Evolutionary conservation across 2,797 vertebrate species (phyloP).

Genomic region (Morelia viridis): DNA sequence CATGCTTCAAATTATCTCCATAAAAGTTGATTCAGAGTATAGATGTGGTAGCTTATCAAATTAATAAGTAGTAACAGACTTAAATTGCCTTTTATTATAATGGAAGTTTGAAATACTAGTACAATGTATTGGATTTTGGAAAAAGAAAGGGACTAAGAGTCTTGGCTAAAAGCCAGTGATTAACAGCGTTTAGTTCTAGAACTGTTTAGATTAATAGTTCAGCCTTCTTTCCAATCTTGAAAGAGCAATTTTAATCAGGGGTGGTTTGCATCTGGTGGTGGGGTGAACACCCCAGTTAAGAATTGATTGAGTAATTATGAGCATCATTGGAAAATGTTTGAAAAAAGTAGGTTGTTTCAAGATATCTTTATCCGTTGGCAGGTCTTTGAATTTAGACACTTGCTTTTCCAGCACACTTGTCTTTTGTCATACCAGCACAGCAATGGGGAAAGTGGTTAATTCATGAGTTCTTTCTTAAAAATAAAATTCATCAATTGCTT

Average conservation of each 20-base stretch:
- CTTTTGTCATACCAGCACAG: neutral
- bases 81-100: neutral
- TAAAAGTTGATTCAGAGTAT: too few relatives aligned
- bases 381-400: neutral
- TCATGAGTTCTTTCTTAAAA: neutral
- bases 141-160: neutral
- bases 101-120: neutral
- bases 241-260: neutral
- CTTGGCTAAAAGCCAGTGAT: neutral
- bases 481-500: neutral
- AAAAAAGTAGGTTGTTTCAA: neutral
- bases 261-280: neutral
- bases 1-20: too few relatives aligned
- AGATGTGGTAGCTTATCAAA: neutral
- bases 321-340: neutral
- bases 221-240: neutral
- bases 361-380: neutral
- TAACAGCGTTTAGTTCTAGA: neutral
- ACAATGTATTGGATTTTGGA: neutral
- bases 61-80: neutral
- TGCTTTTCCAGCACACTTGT: neutral
- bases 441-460: neutral
- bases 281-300: neutral
- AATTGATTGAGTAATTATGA: neutral
- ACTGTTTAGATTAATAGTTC: too few relatives aligned